Conservation (phyloP, 2,797 vertebrate species). For the Hafferia zeledoni region DNA sequence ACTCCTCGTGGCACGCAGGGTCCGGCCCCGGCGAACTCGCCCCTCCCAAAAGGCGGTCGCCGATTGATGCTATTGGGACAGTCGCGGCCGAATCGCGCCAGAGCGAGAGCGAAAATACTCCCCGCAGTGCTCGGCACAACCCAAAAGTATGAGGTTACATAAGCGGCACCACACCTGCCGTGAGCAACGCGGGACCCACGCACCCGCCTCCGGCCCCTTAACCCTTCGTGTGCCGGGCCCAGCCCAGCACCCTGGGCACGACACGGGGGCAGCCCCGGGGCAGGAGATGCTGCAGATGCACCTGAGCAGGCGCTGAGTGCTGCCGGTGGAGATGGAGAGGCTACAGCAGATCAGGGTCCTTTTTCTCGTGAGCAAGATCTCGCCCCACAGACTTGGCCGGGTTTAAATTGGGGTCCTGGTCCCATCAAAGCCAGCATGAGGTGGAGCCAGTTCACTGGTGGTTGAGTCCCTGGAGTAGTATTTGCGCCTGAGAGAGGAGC, state of each 20-base stretch:
- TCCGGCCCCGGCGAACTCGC: not conserved
- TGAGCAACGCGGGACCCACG: conserved; percentile 44
- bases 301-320: accelerated
- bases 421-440: not conserved
- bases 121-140: not conserved
- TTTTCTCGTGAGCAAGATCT: accelerated
- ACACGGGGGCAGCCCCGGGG: accelerated
- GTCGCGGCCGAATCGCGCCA: not conserved
- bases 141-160: conserved; percentile 31
- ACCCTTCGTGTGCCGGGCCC: not conserved
- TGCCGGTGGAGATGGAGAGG: not conserved
- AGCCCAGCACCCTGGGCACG: accelerated
- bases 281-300: not conserved
- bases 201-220: not conserved
- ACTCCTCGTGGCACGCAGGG: not conserved
- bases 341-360: accelerated
- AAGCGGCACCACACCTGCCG: conserved; percentile 40
- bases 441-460: accelerated
- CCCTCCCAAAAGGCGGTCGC: conserved; percentile 6
- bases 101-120: not conserved
- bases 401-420: not conserved
- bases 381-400: accelerated
- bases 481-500: not conserved
- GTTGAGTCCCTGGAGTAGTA: not conserved
- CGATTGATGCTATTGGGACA: not conserved